These are phyloP conservation scores for Eolophus roseicapilla DNA, from an alignment of 2,113 vertebrate genomes.

Conservation along the genomic window DNA sequence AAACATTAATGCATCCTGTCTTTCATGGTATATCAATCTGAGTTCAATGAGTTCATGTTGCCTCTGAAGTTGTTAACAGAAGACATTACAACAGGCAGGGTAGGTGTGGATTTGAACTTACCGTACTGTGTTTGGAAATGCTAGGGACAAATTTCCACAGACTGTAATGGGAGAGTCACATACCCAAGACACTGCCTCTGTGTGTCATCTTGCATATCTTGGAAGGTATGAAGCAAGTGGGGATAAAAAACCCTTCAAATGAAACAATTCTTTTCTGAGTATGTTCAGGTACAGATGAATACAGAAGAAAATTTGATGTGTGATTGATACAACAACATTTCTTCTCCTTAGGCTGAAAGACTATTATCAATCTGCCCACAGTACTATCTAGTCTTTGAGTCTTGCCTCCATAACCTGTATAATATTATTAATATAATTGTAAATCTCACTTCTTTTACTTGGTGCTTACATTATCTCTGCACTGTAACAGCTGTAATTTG, in stretches of 20 bases:
- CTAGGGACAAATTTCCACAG: not conserved
- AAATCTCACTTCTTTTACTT: not conserved
- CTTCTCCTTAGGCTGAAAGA: not conserved
- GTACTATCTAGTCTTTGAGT: not conserved
- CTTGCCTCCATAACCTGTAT: not conserved
- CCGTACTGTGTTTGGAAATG: not conserved
- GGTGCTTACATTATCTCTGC: not conserved
- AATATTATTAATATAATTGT: not conserved
- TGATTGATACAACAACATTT: not conserved
- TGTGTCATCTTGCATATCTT: not conserved
- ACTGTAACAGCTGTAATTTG: not conserved
- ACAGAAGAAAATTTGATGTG: not conserved
- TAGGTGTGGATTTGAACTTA: not conserved
- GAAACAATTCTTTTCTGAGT: not conserved
- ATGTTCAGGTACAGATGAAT: not conserved
- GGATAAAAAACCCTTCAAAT: not conserved
- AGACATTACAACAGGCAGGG: not conserved
- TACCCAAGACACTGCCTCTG: not conserved
- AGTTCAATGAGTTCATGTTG: not conserved
- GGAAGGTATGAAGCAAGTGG: not conserved
- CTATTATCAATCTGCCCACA: not conserved
- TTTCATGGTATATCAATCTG: not conserved
- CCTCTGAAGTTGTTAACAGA: not conserved
- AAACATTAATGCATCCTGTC: not conserved
- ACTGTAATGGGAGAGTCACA: not conserved